These are phyloP conservation scores for Trichomalopsis sarcophagae DNA, from an alignment of 1,140 invertebrate genomes.

Conservation along the genomic window DNA sequence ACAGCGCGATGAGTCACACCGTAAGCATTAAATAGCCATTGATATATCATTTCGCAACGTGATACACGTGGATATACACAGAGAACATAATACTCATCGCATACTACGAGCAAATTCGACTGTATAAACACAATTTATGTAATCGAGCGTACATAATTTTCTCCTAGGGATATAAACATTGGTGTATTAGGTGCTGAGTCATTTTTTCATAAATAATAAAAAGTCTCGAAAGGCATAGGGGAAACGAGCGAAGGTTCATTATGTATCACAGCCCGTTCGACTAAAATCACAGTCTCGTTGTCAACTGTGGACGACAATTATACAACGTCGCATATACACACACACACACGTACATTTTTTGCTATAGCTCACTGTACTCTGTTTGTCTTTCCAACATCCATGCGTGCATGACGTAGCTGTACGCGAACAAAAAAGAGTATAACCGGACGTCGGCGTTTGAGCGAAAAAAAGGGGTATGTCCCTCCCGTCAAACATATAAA, in stretches of 20 bases:
- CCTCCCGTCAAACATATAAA: background rate
- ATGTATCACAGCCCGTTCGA: background rate
- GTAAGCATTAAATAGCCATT: background rate
- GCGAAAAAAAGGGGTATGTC: background rate
- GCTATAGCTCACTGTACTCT: background rate
- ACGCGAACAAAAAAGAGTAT: background rate
- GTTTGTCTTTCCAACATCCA: background rate
- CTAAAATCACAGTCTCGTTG: background rate
- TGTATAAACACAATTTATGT: background rate
- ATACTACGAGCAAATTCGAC: background rate
- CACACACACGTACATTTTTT: no score
- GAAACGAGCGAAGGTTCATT: background rate
- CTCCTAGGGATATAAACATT: background rate
- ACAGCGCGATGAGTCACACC: background rate
- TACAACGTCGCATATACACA: background rate
- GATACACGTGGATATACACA: background rate
- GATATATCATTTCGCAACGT: background rate
- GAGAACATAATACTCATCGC: background rate
- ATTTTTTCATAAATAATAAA: background rate
- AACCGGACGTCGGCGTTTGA: background rate
- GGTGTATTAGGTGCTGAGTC: constrained; percentile 2
- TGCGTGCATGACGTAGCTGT: background rate
- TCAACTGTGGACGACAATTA: background rate
- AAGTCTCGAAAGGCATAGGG: background rate
- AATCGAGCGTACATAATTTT: background rate